Evolutionary conservation across 35 echinoderm and acorn worm genomes (phyloP).

Genomic region (Ophiothrix spiculata): DNA sequence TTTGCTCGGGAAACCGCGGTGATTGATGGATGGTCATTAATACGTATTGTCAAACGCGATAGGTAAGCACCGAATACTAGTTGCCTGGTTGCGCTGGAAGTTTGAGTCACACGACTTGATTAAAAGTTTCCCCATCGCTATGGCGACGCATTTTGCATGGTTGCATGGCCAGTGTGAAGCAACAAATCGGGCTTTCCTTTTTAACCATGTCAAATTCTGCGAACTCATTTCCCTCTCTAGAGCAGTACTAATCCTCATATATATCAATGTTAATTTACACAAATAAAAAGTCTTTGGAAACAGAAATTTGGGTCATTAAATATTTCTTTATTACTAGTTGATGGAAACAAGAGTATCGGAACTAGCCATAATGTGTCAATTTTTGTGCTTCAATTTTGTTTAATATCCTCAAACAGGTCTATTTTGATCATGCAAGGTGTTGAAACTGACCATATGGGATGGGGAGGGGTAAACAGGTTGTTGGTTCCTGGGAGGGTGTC

Average conservation of each 20-base stretch:
- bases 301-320: not conserved
- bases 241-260: not conserved
- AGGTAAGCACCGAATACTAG: not conserved
- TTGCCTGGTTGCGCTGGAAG: constrained; percentile 3
- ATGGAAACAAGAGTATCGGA: not conserved
- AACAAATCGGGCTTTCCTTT: constrained; percentile 9
- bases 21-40: not conserved
- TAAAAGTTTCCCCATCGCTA: constrained; percentile 4
- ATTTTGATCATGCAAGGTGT: not conserved
- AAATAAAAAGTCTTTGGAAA: not conserved
- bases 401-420: not conserved
- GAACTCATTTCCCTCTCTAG: constrained; percentile 1
- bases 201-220: not conserved
- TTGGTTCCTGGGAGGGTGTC: not conserved
- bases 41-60: not conserved
- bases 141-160: constrained; percentile 1
- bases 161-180: not conserved
- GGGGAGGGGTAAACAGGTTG: not conserved
- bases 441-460: constrained; percentile 4
- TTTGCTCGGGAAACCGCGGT: not conserved
- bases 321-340: not conserved
- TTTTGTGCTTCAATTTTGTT: too few relatives aligned
- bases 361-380: too few relatives aligned
- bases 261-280: not conserved
- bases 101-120: constrained; percentile 8